A percentile compares a stretch with the other conserved stretches of the same genome.
These are phyloP conservation scores for Nycteola revayana DNA, from an alignment of 2,888 invertebrate species.

Conservation along the genomic window DNA sequence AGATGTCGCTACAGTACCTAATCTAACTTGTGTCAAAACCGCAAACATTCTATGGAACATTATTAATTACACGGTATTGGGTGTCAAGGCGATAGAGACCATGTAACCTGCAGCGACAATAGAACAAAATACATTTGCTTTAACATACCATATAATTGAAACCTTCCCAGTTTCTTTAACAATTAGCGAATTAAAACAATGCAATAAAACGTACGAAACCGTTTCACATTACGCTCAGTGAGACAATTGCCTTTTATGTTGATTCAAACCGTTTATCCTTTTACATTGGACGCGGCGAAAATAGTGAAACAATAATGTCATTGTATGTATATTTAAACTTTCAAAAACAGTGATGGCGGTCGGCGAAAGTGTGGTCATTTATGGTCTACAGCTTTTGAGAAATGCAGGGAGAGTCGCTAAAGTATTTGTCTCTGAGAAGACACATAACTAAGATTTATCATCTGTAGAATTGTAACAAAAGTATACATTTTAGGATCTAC, in stretches of 20 bases:
- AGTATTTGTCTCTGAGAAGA: no score
- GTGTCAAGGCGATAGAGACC: conserved; percentile 16
- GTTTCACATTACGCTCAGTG: conserved; percentile 43
- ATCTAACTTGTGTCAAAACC: no score
- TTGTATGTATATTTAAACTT: conserved; percentile 39
- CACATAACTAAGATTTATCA: no score
- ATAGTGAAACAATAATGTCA: conserved; percentile 41
- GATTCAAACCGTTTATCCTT: conserved; percentile 35
- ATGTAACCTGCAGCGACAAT: conserved; percentile 26
- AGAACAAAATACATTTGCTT: conserved; percentile 34
- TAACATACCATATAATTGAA: conserved; percentile 19
- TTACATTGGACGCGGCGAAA: conserved; percentile 38
- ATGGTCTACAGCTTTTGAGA: no score
- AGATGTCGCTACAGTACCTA: no score
- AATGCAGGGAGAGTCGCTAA: no score
- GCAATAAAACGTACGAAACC: conserved; percentile 37
- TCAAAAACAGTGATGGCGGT: conserved; percentile 16
- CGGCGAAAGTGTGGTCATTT: conserved; percentile 30
- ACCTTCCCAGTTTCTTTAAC: conserved; percentile 34
- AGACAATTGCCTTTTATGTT: conserved; percentile 44
- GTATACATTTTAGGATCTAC: no score
- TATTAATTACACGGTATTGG: neutral
- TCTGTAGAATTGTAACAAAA: no score
- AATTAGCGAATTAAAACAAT: conserved; percentile 47
- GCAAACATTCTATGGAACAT: no score